Conservation (phyloP, 1,140 invertebrate species). For the Hydropsyche tenuis region DNA sequence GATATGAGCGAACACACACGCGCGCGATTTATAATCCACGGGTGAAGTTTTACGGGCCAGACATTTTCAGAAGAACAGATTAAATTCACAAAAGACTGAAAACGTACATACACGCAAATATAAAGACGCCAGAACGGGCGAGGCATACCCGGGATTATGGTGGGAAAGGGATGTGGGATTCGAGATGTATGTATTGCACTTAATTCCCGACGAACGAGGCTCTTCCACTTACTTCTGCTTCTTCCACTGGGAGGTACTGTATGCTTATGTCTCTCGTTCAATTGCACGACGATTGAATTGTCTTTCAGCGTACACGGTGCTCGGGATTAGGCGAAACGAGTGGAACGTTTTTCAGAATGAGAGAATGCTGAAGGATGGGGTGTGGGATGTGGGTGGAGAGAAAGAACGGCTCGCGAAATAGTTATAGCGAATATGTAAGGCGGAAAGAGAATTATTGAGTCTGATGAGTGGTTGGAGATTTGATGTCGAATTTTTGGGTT, state of each 20-base stretch:
- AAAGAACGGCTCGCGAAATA: too few relatives aligned
- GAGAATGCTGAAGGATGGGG: too few relatives aligned
- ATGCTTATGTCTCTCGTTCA: neutral
- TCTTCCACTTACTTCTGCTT: neutral
- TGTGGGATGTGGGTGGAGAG: too few relatives aligned
- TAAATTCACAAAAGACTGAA: slow-evolving; percentile 18
- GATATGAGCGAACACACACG: neutral
- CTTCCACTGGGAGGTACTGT: neutral
- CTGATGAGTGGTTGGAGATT: too few relatives aligned
- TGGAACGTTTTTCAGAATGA: too few relatives aligned
- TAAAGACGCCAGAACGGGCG: too few relatives aligned
- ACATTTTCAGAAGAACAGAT: slow-evolving; percentile 26
- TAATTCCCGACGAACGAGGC: slow-evolving; percentile 19
- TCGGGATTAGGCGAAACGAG: neutral
- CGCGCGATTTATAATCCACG: neutral
- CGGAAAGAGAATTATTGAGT: too few relatives aligned
- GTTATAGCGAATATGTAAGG: too few relatives aligned
- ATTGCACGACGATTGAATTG: slow-evolving; percentile 22
- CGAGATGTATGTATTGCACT: slow-evolving; percentile 22
- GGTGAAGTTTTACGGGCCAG: slow-evolving; percentile 2
- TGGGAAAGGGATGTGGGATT: neutral
- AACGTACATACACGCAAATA: too few relatives aligned
- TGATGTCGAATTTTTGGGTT: too few relatives aligned
- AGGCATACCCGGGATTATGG: neutral
- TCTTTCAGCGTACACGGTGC: neutral